Percentiles rank a stretch among this genome's conserved stretches.
Conservation (phyloP, 2,113 vertebrate species). For the Paradoxurus hermaphroditus region DNA sequence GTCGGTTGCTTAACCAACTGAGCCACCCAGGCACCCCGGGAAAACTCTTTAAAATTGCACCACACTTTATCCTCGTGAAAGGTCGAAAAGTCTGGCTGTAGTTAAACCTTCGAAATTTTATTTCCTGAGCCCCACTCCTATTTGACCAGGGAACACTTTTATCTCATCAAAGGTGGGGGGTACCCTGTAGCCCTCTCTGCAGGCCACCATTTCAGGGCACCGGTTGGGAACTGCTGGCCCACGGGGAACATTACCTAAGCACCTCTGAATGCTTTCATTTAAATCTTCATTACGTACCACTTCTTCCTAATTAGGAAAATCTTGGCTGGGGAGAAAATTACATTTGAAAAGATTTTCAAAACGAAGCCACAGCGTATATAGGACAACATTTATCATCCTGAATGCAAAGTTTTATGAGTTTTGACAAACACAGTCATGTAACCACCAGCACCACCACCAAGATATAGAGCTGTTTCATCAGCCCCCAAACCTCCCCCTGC, state of each 20-base stretch:
- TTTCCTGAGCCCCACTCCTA: background rate
- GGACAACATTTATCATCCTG: background rate
- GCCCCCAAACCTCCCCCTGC: background rate
- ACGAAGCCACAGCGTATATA: background rate
- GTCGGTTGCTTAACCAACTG: too few relatives aligned
- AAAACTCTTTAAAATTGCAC: background rate
- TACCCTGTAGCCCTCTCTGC: background rate
- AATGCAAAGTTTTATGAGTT: background rate
- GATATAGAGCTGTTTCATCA: background rate
- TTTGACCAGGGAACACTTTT: background rate
- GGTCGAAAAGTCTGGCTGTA: background rate
- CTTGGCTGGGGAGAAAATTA: background rate
- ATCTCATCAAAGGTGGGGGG: background rate
- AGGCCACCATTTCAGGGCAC: background rate
- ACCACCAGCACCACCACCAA: too few relatives aligned
- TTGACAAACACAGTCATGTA: background rate
- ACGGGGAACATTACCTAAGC: background rate
- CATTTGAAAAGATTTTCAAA: background rate
- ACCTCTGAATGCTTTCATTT: background rate
- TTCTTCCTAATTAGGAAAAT: background rate
- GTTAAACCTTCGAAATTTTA: background rate
- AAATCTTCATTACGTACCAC: background rate
- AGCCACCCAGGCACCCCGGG: too few relatives aligned
- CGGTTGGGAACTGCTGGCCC: background rate
- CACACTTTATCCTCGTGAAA: background rate